These are phyloP conservation scores for Albula goreensis DNA, from an alignment of 2,113 vertebrate species.

Conservation along the genomic window DNA sequence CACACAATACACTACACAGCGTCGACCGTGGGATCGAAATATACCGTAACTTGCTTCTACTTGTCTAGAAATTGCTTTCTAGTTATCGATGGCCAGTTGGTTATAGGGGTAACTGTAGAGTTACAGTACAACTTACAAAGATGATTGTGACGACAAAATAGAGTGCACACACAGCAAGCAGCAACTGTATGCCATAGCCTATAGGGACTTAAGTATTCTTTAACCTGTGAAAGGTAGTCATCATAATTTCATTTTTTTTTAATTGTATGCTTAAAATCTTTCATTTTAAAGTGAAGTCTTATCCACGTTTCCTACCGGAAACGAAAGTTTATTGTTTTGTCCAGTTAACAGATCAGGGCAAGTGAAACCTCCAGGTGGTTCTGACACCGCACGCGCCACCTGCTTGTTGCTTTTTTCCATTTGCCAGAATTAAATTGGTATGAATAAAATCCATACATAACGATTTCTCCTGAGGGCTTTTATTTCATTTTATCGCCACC, in stretches of 20 bases:
- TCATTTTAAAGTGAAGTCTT: constrained; percentile 2
- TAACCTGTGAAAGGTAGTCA: no score
- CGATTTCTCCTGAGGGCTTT: no score
- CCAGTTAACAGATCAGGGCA: neutral
- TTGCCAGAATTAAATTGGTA: no score
- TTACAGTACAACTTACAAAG: no score
- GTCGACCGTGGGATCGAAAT: neutral
- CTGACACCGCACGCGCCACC: neutral
- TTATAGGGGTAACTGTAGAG: neutral
- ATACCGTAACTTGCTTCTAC: neutral
- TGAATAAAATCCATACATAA: no score
- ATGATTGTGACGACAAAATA: no score
- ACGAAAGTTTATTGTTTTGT: constrained; percentile 12
- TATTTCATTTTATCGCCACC: no score
- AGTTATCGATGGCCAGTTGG: neutral
- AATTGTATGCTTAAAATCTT: neutral
- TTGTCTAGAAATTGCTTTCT: neutral
- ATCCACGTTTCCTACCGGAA: constrained; percentile 14
- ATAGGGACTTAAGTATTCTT: no score
- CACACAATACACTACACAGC: neutral
- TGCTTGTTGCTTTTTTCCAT: neutral
- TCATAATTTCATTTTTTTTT: neutral
- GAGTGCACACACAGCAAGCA: no score
- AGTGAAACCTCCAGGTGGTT: neutral
- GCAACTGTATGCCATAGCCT: no score